Evolutionary conservation across 2,113 vertebrate species (phyloP), one percentile per base, ranked within the genome.

Genomic region (Cichladusa arquata): DNA sequence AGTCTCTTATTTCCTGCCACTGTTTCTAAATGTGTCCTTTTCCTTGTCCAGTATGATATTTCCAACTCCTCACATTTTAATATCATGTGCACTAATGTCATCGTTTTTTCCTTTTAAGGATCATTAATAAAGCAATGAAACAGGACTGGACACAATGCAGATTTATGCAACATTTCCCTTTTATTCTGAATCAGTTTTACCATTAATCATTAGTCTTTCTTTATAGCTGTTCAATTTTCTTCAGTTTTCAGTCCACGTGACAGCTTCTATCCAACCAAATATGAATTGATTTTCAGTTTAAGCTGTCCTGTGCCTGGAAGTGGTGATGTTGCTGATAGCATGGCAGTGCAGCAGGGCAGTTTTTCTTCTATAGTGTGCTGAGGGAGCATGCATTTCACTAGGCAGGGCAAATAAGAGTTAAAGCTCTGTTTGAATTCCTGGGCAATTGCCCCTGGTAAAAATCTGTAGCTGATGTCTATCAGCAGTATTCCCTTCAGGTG

Each of bases 71-170:
- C 67, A 44, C 31, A 56, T 80, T 91, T 94, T 86, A 64, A 34
- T 88, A 79, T 64, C 7, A 2, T 61, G 18, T 65, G 61, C n/a
- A 20, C 79, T 92, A 56, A 57, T 60, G 88, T 66, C 36, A 64
- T 64, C 0, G 40, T 86, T 86, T 91, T 50, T 90, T 91, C 42
- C 36, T 85, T 87, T 77, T 61, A 66, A 72, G 88, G 83, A 73
- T 81, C n/a, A 67, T 95, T 96, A 92, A 91, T 73, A 45, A 88
- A 88, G 81, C 64, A 72, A 7, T 81, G 70, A 84, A 95, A 71
- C 47, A 88, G n/a, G 65, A 65, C 71, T 82, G 76, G 81, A 58
- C 65, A 73, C 85, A 93, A 77, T 51, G 81, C 36, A 85, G 92
- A 88, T 88, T 79, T 77, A 70, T 80, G 61, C 71, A 91, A 29